A percentile compares a stretch with the other conserved stretches of the same genome.
These are phyloP conservation scores for Thysanoteuthis rhombus DNA, from an alignment of 2,888 invertebrate genomes.

Conservation along the genomic window DNA sequence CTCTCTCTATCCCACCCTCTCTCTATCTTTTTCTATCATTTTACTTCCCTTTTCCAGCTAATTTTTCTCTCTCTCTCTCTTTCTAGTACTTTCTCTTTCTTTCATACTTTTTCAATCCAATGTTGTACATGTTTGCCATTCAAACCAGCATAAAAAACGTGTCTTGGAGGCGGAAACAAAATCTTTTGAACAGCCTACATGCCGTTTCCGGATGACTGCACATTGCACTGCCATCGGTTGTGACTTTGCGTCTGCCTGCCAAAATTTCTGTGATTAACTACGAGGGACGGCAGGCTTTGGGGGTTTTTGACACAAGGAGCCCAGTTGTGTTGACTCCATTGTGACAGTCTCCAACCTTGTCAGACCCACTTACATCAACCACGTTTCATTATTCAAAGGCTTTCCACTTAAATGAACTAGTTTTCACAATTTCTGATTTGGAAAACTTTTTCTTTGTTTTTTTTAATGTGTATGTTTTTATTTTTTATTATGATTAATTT, in stretches of 20 bases:
- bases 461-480: background rate
- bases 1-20: background rate
- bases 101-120: background rate
- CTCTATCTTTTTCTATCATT: background rate
- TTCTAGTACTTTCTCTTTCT: too few relatives aligned
- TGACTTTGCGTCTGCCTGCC: background rate
- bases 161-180: background rate
- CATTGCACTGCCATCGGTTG: slow-evolving; percentile 12
- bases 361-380: background rate
- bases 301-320: background rate
- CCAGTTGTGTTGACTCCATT: slow-evolving; percentile 12
- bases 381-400: background rate
- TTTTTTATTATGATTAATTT: background rate
- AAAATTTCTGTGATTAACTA: slow-evolving; percentile 12
- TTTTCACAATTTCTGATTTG: slow-evolving; percentile 12
- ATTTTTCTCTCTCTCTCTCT: background rate
- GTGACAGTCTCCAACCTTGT: slow-evolving; percentile 12
- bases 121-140: background rate
- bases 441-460: background rate
- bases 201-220: slow-evolving; percentile 12
- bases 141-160: background rate
- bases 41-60: background rate
- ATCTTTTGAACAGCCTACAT: background rate
- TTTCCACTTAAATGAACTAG: background rate
- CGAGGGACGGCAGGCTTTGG: background rate